A percentile compares a stretch with the other conserved stretches of the same genome.
Evolutionary conservation across 2,113 vertebrate genomes (phyloP).

Genomic region (Corythornis cristatus): DNA sequence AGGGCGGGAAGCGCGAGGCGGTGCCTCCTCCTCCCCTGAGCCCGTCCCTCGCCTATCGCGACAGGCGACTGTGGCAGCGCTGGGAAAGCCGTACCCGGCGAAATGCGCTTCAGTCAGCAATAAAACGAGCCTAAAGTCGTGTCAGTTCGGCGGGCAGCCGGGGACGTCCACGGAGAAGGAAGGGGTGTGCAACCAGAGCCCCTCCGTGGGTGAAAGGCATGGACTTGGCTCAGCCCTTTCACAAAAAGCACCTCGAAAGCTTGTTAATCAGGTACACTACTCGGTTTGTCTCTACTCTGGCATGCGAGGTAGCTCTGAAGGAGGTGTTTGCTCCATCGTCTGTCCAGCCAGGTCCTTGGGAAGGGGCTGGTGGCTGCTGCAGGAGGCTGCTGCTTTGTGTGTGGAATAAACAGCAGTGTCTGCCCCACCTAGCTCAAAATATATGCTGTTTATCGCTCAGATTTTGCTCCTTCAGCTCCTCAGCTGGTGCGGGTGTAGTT

Average conservation of each 20-base stretch:
- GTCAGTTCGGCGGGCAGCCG: accelerated
- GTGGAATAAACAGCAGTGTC: accelerated
- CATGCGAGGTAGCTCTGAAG: background rate
- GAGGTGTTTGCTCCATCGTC: accelerated
- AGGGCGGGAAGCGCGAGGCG: background rate
- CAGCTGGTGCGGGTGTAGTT: background rate
- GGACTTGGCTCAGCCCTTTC: too few species aligned
- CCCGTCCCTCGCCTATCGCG: background rate
- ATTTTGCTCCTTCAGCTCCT: background rate
- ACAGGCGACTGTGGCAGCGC: accelerated
- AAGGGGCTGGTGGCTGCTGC: accelerated
- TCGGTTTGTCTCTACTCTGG: background rate
- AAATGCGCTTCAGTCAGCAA: background rate
- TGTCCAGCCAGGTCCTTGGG: background rate
- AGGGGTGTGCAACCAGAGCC: accelerated
- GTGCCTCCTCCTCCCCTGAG: too few species aligned
- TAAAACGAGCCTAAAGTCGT: accelerated
- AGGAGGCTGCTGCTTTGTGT: accelerated
- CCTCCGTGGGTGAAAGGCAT: background rate
- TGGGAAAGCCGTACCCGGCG: accelerated
- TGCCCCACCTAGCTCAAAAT: background rate
- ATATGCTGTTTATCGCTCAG: background rate
- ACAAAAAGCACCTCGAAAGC: background rate
- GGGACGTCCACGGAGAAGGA: accelerated
- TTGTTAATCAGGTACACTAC: background rate